A percentile compares a stretch with the other conserved stretches of the same genome.
Evolutionary conservation across 1,140 invertebrate genomes (phyloP).

Genomic region (Tetramorium parvispinum): DNA sequence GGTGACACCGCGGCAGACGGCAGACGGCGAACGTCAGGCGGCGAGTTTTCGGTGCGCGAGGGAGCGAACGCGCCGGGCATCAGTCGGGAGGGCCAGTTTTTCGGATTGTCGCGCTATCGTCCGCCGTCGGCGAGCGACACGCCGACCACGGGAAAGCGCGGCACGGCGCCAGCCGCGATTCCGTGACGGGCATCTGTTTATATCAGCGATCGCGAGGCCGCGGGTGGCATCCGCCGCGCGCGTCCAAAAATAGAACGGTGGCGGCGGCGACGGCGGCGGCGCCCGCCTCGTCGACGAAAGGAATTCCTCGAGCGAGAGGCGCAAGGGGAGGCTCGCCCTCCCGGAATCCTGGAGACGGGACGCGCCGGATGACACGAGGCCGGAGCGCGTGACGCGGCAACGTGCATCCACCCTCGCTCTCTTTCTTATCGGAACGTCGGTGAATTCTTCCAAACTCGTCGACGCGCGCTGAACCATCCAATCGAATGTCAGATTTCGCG

Average conservation of each 20-base stretch:
- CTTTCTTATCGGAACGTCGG: background rate
- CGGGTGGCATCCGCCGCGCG: constrained; percentile 53
- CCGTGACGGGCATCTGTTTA: constrained; percentile 33
- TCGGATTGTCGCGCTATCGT: background rate
- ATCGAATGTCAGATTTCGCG: constrained; percentile 36
- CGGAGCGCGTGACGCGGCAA: constrained; percentile 36
- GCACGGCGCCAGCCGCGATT: background rate
- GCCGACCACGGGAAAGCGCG: background rate
- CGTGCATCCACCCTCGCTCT: background rate
- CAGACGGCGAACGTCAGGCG: constrained; percentile 28
- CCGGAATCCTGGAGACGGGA: constrained; percentile 18
- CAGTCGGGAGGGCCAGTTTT: background rate
- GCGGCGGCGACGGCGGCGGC: background rate
- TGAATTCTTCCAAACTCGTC: background rate
- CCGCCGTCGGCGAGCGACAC: background rate
- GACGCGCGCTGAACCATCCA: background rate
- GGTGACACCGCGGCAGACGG: constrained; percentile 62
- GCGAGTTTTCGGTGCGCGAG: constrained; percentile 35
- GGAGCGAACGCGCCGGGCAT: background rate
- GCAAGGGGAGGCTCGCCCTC: background rate
- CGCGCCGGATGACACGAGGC: constrained; percentile 33
- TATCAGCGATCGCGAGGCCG: constrained; percentile 31
- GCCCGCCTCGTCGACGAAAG: constrained; percentile 10
- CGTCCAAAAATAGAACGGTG: constrained; percentile 50
- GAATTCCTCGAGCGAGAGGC: background rate